Percentiles rank a stretch among this genome's conserved stretches.
Evolutionary conservation across 2,113 vertebrate species (phyloP).

Genomic region (Pitta sordida): DNA sequence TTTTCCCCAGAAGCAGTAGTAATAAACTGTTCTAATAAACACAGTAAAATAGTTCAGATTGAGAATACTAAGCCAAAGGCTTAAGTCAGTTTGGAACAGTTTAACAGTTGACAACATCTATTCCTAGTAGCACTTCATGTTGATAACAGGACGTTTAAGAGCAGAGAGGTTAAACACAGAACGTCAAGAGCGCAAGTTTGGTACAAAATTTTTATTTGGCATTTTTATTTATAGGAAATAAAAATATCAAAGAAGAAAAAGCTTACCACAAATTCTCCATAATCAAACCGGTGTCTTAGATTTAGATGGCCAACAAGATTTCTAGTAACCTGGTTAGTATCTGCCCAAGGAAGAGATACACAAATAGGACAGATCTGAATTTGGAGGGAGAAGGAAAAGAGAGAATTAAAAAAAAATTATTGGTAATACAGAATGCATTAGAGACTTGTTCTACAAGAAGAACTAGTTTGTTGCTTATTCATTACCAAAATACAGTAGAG

Average conservation of each 20-base stretch:
- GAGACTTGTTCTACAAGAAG: not conserved
- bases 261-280: constrained; percentile 82
- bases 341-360: constrained; percentile 80
- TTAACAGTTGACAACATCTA: not conserved
- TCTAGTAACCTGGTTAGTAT: constrained; percentile 79
- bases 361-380: constrained; percentile 86
- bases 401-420: not conserved
- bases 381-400: constrained; percentile 4
- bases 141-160: not conserved
- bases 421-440: not conserved
- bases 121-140: not conserved
- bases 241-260: not conserved
- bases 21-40: not conserved
- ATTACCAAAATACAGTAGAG: not conserved
- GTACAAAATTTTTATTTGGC: not conserved
- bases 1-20: not conserved
- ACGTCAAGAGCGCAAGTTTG: not conserved
- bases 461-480: not conserved
- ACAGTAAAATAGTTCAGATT: not conserved
- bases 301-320: constrained; percentile 84
- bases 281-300: constrained; percentile 82
- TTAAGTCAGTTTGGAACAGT: not conserved
- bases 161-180: not conserved
- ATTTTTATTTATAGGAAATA: not conserved
- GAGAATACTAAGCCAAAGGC: not conserved